These are phyloP conservation scores for Eubucco bourcierii DNA, from an alignment of 2,113 vertebrate genomes.

Conservation along the genomic window DNA sequence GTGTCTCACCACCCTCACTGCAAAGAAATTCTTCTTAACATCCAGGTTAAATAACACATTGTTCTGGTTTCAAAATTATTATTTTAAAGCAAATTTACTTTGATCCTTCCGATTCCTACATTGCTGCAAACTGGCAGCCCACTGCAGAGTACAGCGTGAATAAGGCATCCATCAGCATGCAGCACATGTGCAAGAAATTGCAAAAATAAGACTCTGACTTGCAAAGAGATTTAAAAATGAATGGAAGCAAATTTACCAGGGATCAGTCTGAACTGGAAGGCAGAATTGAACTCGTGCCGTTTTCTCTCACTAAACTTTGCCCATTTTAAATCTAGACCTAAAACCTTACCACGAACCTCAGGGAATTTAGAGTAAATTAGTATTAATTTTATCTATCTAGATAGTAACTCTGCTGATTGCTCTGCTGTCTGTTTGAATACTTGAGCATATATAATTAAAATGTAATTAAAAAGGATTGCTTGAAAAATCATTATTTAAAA, in stretches of 20 bases:
- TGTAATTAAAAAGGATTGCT: neutral
- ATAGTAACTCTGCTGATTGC: neutral
- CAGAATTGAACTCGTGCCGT: neutral
- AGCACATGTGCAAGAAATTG: neutral
- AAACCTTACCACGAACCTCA: neutral
- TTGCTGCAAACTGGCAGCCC: neutral
- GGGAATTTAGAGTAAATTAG: neutral
- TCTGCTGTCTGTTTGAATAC: neutral
- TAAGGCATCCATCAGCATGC: neutral
- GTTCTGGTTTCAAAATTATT: neutral
- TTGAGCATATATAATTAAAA: conserved; percentile 11
- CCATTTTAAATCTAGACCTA: neutral
- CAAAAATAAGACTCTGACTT: neutral
- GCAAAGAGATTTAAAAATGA: neutral
- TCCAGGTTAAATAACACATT: no score
- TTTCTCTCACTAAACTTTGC: neutral
- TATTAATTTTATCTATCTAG: neutral
- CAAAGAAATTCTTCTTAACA: no score
- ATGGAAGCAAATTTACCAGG: neutral
- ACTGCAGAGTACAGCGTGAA: neutral
- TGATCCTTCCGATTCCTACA: neutral
- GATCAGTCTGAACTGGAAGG: neutral
- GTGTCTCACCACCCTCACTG: no score
- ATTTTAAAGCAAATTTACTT: neutral
- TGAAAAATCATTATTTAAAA: conserved; percentile 21